phyloP scores from a whole-genome alignment of 2,888 invertebrate genomes.

The Matsumyia berberina region DNA sequence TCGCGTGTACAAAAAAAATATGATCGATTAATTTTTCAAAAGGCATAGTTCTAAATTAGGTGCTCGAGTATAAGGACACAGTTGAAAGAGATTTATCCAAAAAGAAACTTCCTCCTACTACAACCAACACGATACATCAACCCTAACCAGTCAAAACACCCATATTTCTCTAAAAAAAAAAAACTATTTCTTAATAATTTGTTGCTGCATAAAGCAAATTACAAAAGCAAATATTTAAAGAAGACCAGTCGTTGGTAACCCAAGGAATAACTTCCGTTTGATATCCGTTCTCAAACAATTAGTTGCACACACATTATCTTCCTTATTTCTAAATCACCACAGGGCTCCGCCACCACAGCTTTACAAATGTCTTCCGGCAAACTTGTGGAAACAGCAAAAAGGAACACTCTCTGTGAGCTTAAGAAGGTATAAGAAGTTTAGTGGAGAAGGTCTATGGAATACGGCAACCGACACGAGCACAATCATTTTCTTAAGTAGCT shows the following conservation, averaged over 20 bases:
- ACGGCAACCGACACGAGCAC: slow-evolving; percentile 61
- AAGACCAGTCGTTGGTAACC: slow-evolving; percentile 47
- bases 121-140: no score
- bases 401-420: slow-evolving; percentile 61
- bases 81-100: no score
- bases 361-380: slow-evolving; percentile 74
- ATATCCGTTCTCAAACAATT: slow-evolving; percentile 73
- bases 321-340: slow-evolving; percentile 66
- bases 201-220: slow-evolving; percentile 4
- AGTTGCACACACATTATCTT: slow-evolving; percentile 66
- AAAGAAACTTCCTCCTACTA: no score
- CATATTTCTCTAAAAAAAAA: not conserved
- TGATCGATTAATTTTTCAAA: no score
- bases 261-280: slow-evolving; percentile 69
- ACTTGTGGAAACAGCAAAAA: slow-evolving; percentile 69
- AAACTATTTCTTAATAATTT: not conserved
- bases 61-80: no score
- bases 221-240: slow-evolving; percentile 37
- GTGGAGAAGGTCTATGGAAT: slow-evolving; percentile 62
- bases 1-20: no score
- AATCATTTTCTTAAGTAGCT: slow-evolving; percentile 68
- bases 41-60: no score
- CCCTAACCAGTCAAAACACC: no score
- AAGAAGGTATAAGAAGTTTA: slow-evolving; percentile 68
- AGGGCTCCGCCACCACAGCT: slow-evolving; percentile 60